Base-by-base conservation (phyloP, 2,888 invertebrate genomes). In the Folsomia manolachei region DNA sequence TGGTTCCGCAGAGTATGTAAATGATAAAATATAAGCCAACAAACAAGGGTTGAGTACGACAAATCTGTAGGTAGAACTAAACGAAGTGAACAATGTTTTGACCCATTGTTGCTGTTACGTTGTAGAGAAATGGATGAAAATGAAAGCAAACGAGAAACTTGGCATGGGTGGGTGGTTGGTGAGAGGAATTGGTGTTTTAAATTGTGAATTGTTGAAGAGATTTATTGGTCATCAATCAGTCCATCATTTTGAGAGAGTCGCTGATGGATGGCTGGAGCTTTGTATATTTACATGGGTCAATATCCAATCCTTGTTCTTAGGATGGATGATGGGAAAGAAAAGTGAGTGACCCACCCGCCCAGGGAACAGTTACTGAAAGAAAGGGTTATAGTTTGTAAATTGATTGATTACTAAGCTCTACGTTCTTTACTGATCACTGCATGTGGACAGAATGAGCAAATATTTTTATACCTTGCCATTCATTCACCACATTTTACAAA, bases 211-310 rank as follows among this genome's bases (percentile, higher is more conserved):
- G 67, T 67, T 62, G 62, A 62, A 9, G 60, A 60, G 67, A 67
- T 67, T 67, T 67, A 67, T 67, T 67, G 60, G 27, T 60, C 67
- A 67, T 56, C 56, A 52, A 67, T 56, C 56, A 53, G 52, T 56
- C 56, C 53, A 7, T n/a, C 11, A 21, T 14, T n/a, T 7, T 4
- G 18, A 7, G 19, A 19, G 7, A 19, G n/a, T n/a, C 11, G 56
- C 4, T 39, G 39, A 39, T 39, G 39, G 39, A 39, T 14, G 39
- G 14, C n/a, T n/a, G n/a, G n/a, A n/a, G n/a, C n/a, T n/a, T n/a
- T n/a, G n/a, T n/a, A n/a, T n/a, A n/a, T n/a, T n/a, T n/a, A n/a
- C n/a, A n/a, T n/a, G n/a, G n/a, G 56, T 56, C 56, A 56, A 56
- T 56, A 56, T 56, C n/a, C 4, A 21, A 7, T 56, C 19, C 21